Conservation (phyloP, 2,888 invertebrate species). For the Acanthosepion esculentum region DNA sequence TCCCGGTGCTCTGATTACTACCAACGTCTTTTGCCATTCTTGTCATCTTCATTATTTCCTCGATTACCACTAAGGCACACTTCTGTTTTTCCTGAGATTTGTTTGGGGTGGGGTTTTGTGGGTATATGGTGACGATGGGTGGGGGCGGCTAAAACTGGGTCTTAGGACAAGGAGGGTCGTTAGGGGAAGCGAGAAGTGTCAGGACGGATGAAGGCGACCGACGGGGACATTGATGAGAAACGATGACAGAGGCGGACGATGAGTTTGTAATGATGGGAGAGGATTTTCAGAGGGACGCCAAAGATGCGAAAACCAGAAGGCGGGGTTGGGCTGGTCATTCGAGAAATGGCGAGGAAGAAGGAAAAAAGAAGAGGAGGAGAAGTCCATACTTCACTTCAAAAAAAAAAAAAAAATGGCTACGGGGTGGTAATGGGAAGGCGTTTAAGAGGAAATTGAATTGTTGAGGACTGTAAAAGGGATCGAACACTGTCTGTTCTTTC, state of each 20-base stretch:
- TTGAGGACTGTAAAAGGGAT: constrained; percentile 33
- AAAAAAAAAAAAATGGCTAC: background rate
- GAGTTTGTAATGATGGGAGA: background rate
- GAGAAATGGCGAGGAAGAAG: background rate
- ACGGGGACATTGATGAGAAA: constrained; percentile 20
- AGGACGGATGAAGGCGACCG: background rate
- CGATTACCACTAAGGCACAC: background rate
- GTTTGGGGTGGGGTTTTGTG: background rate
- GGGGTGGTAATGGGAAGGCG: background rate
- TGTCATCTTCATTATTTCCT: background rate
- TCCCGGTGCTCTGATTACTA: background rate
- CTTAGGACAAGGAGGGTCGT: background rate
- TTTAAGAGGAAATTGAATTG: constrained; percentile 16
- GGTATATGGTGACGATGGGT: fast-evolving
- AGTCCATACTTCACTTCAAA: background rate
- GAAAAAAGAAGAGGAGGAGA: no score
- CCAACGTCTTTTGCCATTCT: background rate
- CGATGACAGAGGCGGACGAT: constrained; percentile 12
- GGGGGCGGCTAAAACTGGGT: background rate
- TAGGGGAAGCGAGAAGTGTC: background rate
- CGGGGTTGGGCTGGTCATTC: background rate
- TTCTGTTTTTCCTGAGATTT: background rate
- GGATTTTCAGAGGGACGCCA: background rate
- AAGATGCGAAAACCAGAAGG: background rate
- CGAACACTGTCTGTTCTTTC: background rate